Base-by-base conservation (phyloP, 2,888 invertebrate species). In the Aricia artaxerxes region DNA sequence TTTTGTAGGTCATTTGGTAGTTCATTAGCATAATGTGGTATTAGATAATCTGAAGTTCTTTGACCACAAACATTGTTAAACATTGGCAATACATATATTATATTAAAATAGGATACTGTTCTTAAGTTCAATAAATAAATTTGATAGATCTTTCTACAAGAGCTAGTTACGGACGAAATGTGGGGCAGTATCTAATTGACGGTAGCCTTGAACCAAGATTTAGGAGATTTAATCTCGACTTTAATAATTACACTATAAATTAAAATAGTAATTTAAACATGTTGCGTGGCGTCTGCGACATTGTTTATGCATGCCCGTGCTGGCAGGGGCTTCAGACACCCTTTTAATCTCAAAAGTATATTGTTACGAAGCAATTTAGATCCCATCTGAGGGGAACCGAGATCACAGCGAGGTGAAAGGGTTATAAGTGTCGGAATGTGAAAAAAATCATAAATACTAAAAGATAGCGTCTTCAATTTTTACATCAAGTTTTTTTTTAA, bases 321-420 rank as follows among this genome's bases (percentile, higher is more conserved):
- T 91, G 84, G 49, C 49, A 11, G 85, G 82, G 90, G 91, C 89
- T 82, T 84, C 92, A 93, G 92, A 93, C 92, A 91, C 92, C 92
- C 91, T 88, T 92, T 92, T 91, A 91, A 92, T 92, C 91, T 90
- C 88, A 88, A 88, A 91, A 91, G 92, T 90, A 89, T 89, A 87
- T 91, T 90, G 88, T 89, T 87, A 89, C 88, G 87, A 85, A 87
- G 91, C 91, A 92, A 92, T 93, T 93, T 92, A 92, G 92, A 92
- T 92, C 88, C 88, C 91, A 92, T 93, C 92, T 86, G 86, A 86
- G 88, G 87, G 78, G 88, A 84, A 85, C 88, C 90, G 90, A 90
- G 89, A 81, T 91, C 88, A 86, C 86, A 87, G 85, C 82, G 83
- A 89, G 80, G 81, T 82, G 82, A 82, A 82, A 83, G 81, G 80